Evolutionary conservation across 2,888 invertebrate genomes (phyloP).

Genomic region (Chrysolina haemoptera): DNA sequence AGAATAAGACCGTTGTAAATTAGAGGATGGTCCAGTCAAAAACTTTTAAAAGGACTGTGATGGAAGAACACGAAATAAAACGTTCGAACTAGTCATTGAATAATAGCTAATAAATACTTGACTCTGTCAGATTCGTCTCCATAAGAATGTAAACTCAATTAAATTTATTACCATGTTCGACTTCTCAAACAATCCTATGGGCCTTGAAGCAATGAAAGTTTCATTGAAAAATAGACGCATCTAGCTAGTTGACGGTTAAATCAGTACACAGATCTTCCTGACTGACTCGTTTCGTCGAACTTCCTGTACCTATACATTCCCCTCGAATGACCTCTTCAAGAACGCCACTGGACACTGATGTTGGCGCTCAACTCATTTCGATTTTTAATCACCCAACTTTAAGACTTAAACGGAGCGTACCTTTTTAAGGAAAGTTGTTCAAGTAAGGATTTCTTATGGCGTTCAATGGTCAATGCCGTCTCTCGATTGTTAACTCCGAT

Average conservation of each 20-base stretch:
- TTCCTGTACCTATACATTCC: slow-evolving; percentile 20
- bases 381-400: slow-evolving; percentile 7
- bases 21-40: no score
- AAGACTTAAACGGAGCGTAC: slow-evolving; percentile 18
- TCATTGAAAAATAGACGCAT: not conserved
- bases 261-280: not conserved
- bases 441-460: slow-evolving; percentile 29
- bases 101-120: no score
- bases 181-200: not conserved
- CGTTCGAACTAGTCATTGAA: no score
- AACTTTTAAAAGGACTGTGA: no score
- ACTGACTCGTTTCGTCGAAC: not conserved
- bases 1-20: no score
- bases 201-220: not conserved
- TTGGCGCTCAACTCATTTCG: slow-evolving; percentile 6
- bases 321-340: not conserved
- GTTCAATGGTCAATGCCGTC: slow-evolving; percentile 32
- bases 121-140: no score
- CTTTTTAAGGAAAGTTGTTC: slow-evolving; percentile 37
- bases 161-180: no score
- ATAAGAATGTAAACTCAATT: no score
- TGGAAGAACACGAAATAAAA: no score
- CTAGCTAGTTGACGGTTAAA: not conserved
- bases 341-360: slow-evolving; percentile 19
- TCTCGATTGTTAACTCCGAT: slow-evolving; percentile 13